Percentiles rank a stretch among this genome's conserved stretches.
Conservation (phyloP, 2,113 vertebrate species). For the Campylomormyrus numenius region DNA sequence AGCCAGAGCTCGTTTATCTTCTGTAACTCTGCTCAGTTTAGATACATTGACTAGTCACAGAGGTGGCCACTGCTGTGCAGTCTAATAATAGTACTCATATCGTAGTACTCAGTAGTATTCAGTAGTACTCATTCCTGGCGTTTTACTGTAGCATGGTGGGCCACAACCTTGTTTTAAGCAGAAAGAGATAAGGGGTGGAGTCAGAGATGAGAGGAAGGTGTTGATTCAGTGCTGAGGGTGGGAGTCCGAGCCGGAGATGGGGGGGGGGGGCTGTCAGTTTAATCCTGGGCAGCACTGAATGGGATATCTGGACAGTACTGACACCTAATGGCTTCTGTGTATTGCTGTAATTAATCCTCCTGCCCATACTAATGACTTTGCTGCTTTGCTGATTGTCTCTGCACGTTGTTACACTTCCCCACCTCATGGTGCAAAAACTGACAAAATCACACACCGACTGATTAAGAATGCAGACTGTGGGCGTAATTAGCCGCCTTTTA, state of each 20-base stretch:
- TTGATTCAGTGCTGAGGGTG: not conserved
- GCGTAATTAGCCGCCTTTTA: not conserved
- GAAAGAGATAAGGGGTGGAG: not conserved
- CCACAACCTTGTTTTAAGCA: not conserved
- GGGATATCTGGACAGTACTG: not conserved
- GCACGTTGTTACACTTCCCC: not conserved
- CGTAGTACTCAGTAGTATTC: not conserved
- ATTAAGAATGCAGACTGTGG: not conserved
- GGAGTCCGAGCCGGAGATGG: not conserved
- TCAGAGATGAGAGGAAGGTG: too few relatives aligned
- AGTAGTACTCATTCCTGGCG: not conserved
- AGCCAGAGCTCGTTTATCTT: not conserved
- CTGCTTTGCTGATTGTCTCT: not conserved
- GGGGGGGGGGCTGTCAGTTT: not conserved
- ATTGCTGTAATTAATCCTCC: not conserved
- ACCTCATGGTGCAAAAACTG: not conserved
- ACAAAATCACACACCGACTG: not conserved
- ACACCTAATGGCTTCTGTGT: not conserved
- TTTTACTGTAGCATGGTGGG: not conserved
- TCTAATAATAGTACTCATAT: not conserved
- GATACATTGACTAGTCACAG: not conserved
- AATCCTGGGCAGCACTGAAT: not conserved
- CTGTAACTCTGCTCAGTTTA: not conserved
- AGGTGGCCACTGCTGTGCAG: not conserved
- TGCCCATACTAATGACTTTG: not conserved